Evolutionary conservation across 2,797 vertebrate genomes (phyloP).

Genomic region (Poecilia wingei): DNA sequence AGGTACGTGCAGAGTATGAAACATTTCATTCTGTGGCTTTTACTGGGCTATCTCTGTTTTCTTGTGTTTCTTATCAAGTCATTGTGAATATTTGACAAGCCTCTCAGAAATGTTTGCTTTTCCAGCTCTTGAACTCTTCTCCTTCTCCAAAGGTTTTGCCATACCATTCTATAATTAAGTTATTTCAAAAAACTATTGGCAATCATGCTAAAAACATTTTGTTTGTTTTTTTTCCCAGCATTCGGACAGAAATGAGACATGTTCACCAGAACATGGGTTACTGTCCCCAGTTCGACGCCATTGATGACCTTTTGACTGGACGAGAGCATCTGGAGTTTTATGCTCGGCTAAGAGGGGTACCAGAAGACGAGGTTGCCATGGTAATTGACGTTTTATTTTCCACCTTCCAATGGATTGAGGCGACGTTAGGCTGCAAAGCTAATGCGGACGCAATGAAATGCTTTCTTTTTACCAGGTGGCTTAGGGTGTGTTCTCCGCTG

Average conservation of each 20-base stretch:
- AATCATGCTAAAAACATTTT: not conserved
- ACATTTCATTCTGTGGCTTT: not conserved
- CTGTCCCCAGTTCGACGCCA: constrained; percentile 96
- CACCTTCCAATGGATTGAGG: not conserved
- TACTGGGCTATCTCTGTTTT: constrained; percentile 10
- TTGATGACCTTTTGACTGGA: constrained; percentile 93
- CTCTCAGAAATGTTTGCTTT: not conserved
- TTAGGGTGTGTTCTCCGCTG: constrained; percentile 21
- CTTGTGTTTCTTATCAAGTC: constrained; percentile 10
- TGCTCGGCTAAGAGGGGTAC: constrained; percentile 92
- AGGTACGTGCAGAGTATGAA: constrained; percentile 18
- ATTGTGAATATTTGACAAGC: constrained; percentile 27
- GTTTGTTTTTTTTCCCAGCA: constrained; percentile 71
- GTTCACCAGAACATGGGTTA: constrained; percentile 97
- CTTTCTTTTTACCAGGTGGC: not conserved
- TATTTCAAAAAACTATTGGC: not conserved
- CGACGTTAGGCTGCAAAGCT: not conserved
- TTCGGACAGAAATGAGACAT: constrained; percentile 88
- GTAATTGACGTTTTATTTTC: constrained; percentile 74
- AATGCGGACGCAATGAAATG: not conserved
- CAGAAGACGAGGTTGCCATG: constrained; percentile 92
- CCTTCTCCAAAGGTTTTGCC: not conserved
- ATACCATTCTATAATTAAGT: not conserved
- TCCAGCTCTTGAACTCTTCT: not conserved
- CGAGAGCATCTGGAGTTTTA: constrained; percentile 96